Evolutionary conservation across 1,140 invertebrate genomes (phyloP).

Genomic region (Andrena cerasifolii): DNA sequence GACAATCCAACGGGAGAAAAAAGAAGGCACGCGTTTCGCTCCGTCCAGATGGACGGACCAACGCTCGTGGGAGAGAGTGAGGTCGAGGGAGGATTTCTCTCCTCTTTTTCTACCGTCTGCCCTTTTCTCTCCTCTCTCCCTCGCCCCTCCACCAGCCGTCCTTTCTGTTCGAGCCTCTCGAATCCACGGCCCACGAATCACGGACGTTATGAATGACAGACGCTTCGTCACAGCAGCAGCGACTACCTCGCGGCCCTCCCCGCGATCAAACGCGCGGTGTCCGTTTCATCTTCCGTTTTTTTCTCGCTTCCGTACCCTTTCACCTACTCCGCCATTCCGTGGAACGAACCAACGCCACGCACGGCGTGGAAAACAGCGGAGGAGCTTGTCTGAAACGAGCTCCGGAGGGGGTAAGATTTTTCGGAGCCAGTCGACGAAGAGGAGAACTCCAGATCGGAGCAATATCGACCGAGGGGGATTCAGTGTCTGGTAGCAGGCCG

Average conservation of each 20-base stretch:
- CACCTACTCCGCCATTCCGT: background rate
- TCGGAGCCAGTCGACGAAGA: no score
- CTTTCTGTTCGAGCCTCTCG: background rate
- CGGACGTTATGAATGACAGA: slow-evolving; percentile 58
- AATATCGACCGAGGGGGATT: background rate
- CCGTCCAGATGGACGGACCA: slow-evolving; percentile 25
- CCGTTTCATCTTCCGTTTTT: background rate
- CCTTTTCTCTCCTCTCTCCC: slow-evolving; percentile 12
- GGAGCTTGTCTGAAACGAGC: no score
- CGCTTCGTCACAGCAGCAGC: slow-evolving; percentile 34
- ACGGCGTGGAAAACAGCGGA: background rate
- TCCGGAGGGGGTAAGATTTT: no score
- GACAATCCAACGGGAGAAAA: slow-evolving; percentile 59
- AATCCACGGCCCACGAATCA: slow-evolving; percentile 44
- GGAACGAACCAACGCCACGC: no score
- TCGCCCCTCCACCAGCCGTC: background rate
- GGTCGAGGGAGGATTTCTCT: slow-evolving; percentile 38
- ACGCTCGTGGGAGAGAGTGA: slow-evolving; percentile 22
- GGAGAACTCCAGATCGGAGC: background rate
- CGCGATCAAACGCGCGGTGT: background rate
- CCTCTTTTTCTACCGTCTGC: slow-evolving; percentile 4
- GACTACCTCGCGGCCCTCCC: slow-evolving; percentile 4
- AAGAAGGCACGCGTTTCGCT: slow-evolving; percentile 45
- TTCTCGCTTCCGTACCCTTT: background rate
- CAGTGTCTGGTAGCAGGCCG: slow-evolving; percentile 12